Evolutionary conservation across 2,797 vertebrate genomes (phyloP).

Genomic region (Coreius guichenoti): DNA sequence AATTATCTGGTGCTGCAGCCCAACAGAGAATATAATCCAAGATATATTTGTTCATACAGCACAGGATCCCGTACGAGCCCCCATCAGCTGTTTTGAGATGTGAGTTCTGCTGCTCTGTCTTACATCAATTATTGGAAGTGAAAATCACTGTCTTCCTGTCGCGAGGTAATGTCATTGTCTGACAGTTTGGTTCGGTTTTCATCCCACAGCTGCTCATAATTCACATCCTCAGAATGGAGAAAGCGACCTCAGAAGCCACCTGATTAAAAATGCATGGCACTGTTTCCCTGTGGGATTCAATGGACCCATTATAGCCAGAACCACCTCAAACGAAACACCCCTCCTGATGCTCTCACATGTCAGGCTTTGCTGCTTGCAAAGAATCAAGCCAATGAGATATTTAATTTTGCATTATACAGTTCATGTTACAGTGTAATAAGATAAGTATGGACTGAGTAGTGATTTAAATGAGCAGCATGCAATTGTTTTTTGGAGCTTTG

Average conservation of each 20-base stretch:
- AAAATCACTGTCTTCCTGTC: constrained; percentile 24
- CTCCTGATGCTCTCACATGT: not conserved
- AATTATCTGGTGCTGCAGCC: constrained; percentile 34
- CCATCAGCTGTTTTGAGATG: not conserved
- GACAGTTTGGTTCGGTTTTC: not conserved
- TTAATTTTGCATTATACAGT: not conserved
- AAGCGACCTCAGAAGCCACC: constrained; percentile 69
- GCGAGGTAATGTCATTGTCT: constrained; percentile 29
- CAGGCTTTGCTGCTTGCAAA: not conserved
- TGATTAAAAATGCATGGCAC: constrained; percentile 87
- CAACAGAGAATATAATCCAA: not conserved
- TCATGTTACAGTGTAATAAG: not conserved
- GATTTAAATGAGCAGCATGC: not conserved
- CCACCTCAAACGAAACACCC: not conserved
- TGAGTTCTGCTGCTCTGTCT: not conserved
- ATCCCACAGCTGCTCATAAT: constrained; percentile 21
- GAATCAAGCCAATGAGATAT: not conserved
- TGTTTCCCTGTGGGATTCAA: constrained; percentile 75
- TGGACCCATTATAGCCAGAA: constrained; percentile 69
- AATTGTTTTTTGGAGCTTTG: not conserved
- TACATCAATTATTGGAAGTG: not conserved
- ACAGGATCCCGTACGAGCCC: not conserved
- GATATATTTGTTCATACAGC: not conserved
- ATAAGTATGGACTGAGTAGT: not conserved
- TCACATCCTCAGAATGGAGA: constrained; percentile 40